Conservation (phyloP, 2,888 invertebrate species). For the Gisinianus flammeolus region DNA sequence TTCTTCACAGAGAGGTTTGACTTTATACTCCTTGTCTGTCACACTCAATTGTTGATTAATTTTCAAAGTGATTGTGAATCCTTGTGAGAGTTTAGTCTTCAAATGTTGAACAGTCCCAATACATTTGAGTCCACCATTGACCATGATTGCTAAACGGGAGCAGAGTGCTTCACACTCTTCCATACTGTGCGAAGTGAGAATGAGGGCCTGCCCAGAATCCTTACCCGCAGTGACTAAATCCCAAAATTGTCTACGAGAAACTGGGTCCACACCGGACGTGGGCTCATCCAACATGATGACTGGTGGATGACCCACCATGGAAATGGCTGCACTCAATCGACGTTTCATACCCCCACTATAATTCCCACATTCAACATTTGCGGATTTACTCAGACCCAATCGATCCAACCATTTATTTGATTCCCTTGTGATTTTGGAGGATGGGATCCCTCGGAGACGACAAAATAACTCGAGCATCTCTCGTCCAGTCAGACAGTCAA, state of each 20-base stretch:
- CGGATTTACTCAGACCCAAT: conserved; percentile 47
- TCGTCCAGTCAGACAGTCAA: conserved; percentile 75
- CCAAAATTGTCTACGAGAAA: conserved; percentile 71
- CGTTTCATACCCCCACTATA: conserved; percentile 93
- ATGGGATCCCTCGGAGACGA: conserved; percentile 73
- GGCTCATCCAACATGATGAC: conserved; percentile 39
- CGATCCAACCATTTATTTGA: conserved; percentile 58
- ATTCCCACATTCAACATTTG: conserved; percentile 60
- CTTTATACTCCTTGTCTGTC: conserved; percentile 38
- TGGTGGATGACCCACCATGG: conserved; percentile 71
- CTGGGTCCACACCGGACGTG: conserved; percentile 67
- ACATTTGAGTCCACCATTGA: conserved; percentile 73
- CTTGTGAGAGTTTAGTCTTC: conserved; percentile 71
- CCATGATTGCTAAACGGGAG: conserved; percentile 77
- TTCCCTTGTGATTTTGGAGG: conserved; percentile 52
- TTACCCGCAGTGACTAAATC: conserved; percentile 66
- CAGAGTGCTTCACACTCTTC: conserved; percentile 86
- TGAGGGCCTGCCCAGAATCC: conserved; percentile 66
- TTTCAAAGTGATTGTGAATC: conserved; percentile 47
- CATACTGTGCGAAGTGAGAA: conserved; percentile 78
- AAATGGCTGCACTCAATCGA: conserved; percentile 83
- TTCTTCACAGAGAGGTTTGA: conserved; percentile 63
- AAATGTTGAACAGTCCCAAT: conserved; percentile 75
- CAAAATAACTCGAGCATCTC: conserved; percentile 77
- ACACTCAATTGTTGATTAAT: conserved; percentile 24